Base-by-base conservation (phyloP, 92 coral and sea anemone species). In the Micromussa lordhowensis region DNA sequence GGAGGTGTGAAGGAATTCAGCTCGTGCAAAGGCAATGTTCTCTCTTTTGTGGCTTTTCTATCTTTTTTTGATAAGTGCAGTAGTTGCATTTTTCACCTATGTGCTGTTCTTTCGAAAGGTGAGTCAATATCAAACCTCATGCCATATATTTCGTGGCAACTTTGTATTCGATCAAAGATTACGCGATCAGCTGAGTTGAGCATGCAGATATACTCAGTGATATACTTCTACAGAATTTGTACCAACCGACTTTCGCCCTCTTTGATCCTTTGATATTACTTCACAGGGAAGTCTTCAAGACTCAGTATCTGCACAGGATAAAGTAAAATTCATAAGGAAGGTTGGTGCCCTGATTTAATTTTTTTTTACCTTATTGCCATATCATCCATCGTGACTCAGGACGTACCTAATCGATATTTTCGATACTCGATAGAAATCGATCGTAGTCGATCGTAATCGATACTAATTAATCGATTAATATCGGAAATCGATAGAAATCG, bases 311-410 rank as follows among this genome's bases (percentile, higher is more conserved):
- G 86, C 88, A 22, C 77, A 83, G 74, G 82, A 90, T 44, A 93
- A 90, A 81, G 74, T 93, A 6, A 86, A 51, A 38, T 90, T 86
- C 22, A 72, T 93, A 30, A 93, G 79, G 40, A 82, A 90, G 93
- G 95, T 93, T 83, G 16, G 48, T 38, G 22, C 40, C 0, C 3
- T 71, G 77, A 35, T 34, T 16, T 30, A 35, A 71, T 16, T 29
- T n/a, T 17, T 34, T 40, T 71, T 31, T 32, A 71, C 77, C 34
- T 1, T 26, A 16, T 30, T 30, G 40, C 21, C 18, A 31, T n/a
- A n/a, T 35, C 3, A 70, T 40, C 7, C 51, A 31, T 29, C 22
- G 12, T 71, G 35, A n/a, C n/a, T n/a, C n/a, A n/a, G n/a, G n/a
- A n/a, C n/a, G n/a, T n/a, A n/a, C n/a, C n/a, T n/a, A n/a, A n/a